A percentile compares a stretch with the other conserved stretches of the same genome.
These are phyloP conservation scores for Tenthredo notha DNA, from an alignment of 2,888 invertebrate genomes.

Conservation along the genomic window DNA sequence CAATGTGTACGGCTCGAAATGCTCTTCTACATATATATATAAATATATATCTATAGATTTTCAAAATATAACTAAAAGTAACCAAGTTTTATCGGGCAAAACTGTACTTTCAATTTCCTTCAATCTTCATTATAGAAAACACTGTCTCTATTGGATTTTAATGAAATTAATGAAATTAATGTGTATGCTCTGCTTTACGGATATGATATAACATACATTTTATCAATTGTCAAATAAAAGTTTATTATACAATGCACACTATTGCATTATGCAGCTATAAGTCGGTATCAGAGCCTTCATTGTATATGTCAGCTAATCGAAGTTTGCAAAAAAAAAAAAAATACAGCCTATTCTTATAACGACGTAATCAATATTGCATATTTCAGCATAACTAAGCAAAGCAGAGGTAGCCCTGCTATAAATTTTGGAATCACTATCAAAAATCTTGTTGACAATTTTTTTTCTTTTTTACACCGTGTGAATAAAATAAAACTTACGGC, in stretches of 20 bases:
- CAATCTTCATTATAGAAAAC: slow-evolving; percentile 22
- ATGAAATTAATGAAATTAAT: background rate
- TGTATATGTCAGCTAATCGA: background rate
- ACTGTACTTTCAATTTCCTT: slow-evolving; percentile 11
- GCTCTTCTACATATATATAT: slow-evolving; percentile 23
- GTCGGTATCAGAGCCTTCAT: background rate
- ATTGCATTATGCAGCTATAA: slow-evolving; percentile 41
- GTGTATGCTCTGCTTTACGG: background rate
- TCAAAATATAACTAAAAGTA: background rate
- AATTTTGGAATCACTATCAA: background rate
- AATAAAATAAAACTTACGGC: background rate
- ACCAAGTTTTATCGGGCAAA: slow-evolving; percentile 3
- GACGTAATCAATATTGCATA: slow-evolving; percentile 15
- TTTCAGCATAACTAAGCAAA: background rate
- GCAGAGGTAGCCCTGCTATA: background rate
- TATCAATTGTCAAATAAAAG: background rate
- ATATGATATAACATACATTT: background rate
- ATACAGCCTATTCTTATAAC: background rate
- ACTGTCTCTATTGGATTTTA: slow-evolving; percentile 23
- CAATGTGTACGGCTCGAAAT: slow-evolving; percentile 44
- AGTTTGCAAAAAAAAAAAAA: slow-evolving; percentile 6
- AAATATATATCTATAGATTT: background rate
- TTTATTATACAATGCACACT: background rate
- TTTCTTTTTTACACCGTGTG: background rate
- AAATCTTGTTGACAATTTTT: background rate